These are phyloP conservation scores for Akabosia matsudoensis DNA, from an alignment of 1,140 invertebrate species.

Conservation along the genomic window DNA sequence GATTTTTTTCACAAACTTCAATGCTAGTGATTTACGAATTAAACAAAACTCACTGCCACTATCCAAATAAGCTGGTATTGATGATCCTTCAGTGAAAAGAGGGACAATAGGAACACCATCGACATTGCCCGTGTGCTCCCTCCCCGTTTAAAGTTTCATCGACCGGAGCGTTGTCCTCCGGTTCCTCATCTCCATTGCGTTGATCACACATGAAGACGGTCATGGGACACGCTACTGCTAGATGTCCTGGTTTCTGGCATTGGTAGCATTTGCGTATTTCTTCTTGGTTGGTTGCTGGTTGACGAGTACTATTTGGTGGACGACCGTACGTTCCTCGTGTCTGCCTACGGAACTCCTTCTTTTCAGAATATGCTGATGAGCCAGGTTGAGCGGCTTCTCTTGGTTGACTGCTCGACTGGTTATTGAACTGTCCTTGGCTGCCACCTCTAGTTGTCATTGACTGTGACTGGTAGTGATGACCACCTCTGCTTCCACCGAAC, in stretches of 20 bases:
- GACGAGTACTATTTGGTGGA: not conserved
- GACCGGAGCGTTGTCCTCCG: not conserved
- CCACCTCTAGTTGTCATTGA: no score
- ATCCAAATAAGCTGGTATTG: not conserved
- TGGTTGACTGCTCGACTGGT: not conserved
- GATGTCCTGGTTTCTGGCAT: not conserved
- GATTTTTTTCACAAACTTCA: not conserved
- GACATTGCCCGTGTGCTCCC: not conserved
- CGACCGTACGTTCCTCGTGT: not conserved
- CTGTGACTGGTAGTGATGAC: no score
- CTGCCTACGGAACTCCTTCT: not conserved
- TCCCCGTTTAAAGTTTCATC: conserved; percentile 4
- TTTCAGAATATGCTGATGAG: not conserved
- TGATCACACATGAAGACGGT: not conserved
- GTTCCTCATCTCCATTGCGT: not conserved
- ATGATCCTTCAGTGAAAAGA: not conserved
- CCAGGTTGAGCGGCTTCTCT: not conserved
- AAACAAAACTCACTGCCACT: not conserved
- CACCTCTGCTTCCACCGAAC: not conserved
- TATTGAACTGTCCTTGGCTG: not conserved
- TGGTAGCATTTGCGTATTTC: not conserved
- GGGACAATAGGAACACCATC: not conserved
- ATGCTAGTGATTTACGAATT: conserved; percentile 6
- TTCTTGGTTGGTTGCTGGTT: not conserved
- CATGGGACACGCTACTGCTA: not conserved